A percentile compares a stretch with the other conserved stretches of the same genome.
Evolutionary conservation across 2,797 vertebrate genomes (phyloP).

Genomic region (Hoplostethus mediterraneus): DNA sequence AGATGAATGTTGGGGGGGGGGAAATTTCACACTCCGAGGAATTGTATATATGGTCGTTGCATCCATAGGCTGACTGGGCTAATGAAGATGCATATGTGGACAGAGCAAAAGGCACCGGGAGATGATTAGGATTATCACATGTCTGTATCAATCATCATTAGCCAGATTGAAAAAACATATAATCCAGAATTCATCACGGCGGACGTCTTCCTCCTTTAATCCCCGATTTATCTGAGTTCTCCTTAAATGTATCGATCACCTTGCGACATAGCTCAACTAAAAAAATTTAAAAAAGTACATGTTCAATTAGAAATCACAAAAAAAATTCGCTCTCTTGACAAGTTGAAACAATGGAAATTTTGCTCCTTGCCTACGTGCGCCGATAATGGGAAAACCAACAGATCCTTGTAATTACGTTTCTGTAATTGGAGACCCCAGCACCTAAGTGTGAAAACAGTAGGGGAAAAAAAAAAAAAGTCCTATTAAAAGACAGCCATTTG

Average conservation of each 20-base stretch:
- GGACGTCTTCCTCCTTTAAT: constrained; percentile 28
- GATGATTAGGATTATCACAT: constrained; percentile 77
- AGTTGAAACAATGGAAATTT: constrained; percentile 32
- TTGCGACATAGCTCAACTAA: constrained; percentile 18
- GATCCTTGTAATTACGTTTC: constrained; percentile 71
- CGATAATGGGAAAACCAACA: constrained; percentile 79
- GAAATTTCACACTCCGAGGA: constrained; percentile 74
- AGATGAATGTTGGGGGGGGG: constrained; percentile 54
- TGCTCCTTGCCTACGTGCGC: constrained; percentile 69
- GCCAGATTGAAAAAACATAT: constrained; percentile 62
- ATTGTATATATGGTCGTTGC: constrained; percentile 40
- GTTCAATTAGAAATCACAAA: constrained; percentile 53
- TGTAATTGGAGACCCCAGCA: constrained; percentile 71
- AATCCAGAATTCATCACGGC: constrained; percentile 41
- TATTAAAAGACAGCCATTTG: constrained; percentile 45
- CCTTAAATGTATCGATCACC: constrained; percentile 28
- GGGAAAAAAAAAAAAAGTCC: constrained; percentile 29
- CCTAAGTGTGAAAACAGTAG: constrained; percentile 68
- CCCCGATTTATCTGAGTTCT: constrained; percentile 38
- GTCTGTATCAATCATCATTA: constrained; percentile 80
- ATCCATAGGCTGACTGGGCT: constrained; percentile 61
- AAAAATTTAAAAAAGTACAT: constrained; percentile 14
- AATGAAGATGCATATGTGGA: constrained; percentile 76
- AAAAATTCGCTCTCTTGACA: constrained; percentile 50
- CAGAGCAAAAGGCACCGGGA: constrained; percentile 65